Base-by-base conservation (phyloP, 1,140 invertebrate genomes). In the Drosophila insularis region DNA sequence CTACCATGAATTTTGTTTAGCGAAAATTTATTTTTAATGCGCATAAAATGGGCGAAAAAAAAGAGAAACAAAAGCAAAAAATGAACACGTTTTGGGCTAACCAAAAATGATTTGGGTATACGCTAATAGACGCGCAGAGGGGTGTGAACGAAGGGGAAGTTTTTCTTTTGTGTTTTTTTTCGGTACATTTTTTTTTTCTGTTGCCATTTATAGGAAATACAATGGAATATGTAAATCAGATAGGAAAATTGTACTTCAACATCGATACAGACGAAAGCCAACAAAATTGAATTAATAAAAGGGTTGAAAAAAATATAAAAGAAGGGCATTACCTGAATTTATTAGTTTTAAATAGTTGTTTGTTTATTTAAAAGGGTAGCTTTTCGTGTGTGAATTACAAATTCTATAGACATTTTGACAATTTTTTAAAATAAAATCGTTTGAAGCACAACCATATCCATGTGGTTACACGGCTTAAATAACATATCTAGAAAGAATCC, bases 11-110 rank as follows among this genome's bases (percentile, higher is more conserved):
- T 76, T 76, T 63, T 75, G 58, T 75, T 63, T 32, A 54, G 27
- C 40, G 39, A 71, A 77, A 77, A 82, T 79, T 40, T 82, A 87
- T 86, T 82, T 86, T 71, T 89, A 84, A 89, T 78, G 77, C 68
- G 70, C 79, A 78, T 86, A 37, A 37, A 37, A 74, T 85, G 69
- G 74, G 75, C 70, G 69, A 23, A 35, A 35, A 50, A 50, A 50
- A 56, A 71, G 64, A 43, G 62, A 55, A 59, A 35, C 35, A 14
- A 2, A 37, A 58, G 35, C 39, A 46, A 54, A 50, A 60, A 74
- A 55, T 14, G 46, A 55, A 11, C 61, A 19, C 35, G 8, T 53
- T 69, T 74, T 76, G 58, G 71, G 46, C 40, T 39, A 40, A 32
- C 55, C 55, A 71, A 55, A 43, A 64, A 68, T 86, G 79, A 79